Conservation (phyloP, 2,888 invertebrate genomes). For the Chromoteleia sp. region DNA sequence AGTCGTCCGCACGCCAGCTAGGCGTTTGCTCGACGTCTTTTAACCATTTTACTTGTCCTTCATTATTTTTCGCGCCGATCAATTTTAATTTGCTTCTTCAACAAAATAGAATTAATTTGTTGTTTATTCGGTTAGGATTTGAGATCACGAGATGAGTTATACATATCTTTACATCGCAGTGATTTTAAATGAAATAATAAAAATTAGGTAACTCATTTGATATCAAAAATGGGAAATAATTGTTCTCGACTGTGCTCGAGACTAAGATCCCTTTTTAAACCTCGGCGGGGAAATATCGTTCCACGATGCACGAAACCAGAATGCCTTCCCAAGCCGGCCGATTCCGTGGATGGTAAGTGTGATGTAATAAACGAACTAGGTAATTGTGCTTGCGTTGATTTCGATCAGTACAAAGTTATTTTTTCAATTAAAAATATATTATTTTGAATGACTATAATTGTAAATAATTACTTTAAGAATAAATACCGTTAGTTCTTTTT, state of each 20-base stretch:
- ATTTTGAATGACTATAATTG: no score
- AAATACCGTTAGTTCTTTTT: no score
- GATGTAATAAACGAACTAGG: conserved; percentile 8
- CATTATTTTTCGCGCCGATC: neutral
- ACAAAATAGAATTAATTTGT: no score
- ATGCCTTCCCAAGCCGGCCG: conserved; percentile 80
- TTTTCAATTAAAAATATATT: neutral
- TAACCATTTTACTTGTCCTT: conserved; percentile 31
- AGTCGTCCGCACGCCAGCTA: conserved; percentile 76
- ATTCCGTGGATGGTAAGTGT: conserved; percentile 74
- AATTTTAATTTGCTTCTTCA: no score
- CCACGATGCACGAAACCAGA: conserved; percentile 78
- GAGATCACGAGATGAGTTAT: no score
- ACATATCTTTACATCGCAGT: no score
- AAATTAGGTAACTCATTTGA: neutral
- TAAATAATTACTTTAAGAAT: no score
- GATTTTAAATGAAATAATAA: neutral
- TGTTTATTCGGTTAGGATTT: no score
- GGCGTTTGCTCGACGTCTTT: conserved; percentile 56
- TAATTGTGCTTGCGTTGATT: no score
- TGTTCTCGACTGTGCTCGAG: conserved; percentile 77
- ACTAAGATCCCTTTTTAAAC: conserved; percentile 78
- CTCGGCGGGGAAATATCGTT: conserved; percentile 74
- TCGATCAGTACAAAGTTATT: neutral
- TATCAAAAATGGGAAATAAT: conserved; percentile 79